Evolutionary conservation across 2,113 vertebrate genomes (phyloP).

Genomic region (Coptodon rendalli): DNA sequence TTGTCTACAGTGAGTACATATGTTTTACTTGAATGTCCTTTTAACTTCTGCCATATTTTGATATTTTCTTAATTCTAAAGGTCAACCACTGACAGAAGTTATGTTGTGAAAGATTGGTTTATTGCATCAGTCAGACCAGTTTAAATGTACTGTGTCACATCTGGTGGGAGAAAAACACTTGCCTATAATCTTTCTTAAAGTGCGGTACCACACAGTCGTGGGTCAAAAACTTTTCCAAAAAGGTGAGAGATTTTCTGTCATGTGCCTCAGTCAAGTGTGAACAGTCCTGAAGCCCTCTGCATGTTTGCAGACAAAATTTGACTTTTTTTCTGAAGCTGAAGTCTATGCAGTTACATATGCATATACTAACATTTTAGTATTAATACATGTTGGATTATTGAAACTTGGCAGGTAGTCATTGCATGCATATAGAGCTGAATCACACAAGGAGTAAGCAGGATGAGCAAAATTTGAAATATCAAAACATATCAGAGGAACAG

Average conservation of each 20-base stretch:
- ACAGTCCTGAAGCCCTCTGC: neutral
- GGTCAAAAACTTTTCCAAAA: neutral
- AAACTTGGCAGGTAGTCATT: neutral
- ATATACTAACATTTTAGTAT: neutral
- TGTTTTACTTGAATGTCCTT: neutral
- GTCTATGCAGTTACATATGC: neutral
- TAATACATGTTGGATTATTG: neutral
- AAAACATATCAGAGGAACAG: neutral
- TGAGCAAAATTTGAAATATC: fast-evolving
- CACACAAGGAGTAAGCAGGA: neutral
- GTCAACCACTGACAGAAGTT: neutral
- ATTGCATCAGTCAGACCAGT: neutral
- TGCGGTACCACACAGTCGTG: fast-evolving
- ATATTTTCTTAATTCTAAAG: neutral
- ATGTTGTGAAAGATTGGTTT: neutral
- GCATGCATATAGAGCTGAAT: neutral
- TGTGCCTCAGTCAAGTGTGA: neutral
- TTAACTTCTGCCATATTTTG: neutral
- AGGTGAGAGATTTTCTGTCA: neutral
- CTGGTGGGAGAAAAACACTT: neutral
- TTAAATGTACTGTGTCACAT: neutral
- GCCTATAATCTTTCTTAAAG: neutral
- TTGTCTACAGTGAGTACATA: slow-evolving; percentile 65
- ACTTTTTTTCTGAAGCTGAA: neutral
- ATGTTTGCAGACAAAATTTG: neutral